Base-by-base conservation (phyloP, 2,888 invertebrate species). In the Drosophila koepferae region DNA sequence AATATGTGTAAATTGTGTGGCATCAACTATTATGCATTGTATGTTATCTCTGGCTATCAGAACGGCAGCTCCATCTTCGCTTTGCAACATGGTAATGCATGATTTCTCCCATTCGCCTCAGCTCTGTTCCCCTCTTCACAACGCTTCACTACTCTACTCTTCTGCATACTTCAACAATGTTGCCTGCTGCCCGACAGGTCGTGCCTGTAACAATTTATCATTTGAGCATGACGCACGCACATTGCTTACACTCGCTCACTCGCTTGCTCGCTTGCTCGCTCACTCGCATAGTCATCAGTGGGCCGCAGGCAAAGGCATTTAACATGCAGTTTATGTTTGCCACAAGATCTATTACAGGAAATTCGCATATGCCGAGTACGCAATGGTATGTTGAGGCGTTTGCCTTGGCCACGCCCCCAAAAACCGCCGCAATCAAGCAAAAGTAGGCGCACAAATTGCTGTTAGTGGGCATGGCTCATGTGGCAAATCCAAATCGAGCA, bases 401-500 rank as follows among this genome's bases (percentile, higher is more conserved):
- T 20, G 48, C 51, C 51, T 40, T 23, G 2, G 58, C 81, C 77
- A 80, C 77, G 69, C 78, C 81, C 62, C 18, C 48, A 20, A 9
- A 23, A 34, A 8, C 40, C 75, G 54, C 62, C 61, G 54, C 77
- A 72, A 70, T 53, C 61, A 44, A 48, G 38, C 56, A 34, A 18
- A 28, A 41, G 55, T 58, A 68, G 85, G 80, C 82, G 83, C 80
- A 85, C 86, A 91, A 91, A 91, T 91, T 89, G 89, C 79, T 91
- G 91, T 82, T 80, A 86, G 81, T 87, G 90, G 90, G 89, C 87
- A 86, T 86, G 87, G 79, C 73, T 28, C 62, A 62, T 90, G 91
- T 80, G 91, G 91, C 91, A 89, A 88, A 86, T 91, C 88, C 85
- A 92, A 92, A 92, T 91, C 92, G 91, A 90, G 90, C 91, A 89